A percentile compares a stretch with the other conserved stretches of the same genome.
phyloP scores from a whole-genome alignment of 2,797 vertebrate species.

The Megalops cyprinoides region DNA sequence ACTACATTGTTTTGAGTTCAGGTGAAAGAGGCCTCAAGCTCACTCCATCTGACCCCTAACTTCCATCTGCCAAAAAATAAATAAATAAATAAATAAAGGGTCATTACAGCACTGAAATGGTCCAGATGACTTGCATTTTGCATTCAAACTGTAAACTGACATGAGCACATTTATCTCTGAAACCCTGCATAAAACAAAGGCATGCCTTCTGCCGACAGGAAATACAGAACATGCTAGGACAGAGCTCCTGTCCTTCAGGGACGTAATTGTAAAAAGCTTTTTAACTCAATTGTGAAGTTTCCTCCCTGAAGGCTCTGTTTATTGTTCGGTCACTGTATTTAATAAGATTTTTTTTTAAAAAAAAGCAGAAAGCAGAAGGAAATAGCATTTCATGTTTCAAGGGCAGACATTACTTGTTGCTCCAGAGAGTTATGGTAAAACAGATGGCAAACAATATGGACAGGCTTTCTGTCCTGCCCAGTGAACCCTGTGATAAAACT shows the following conservation, averaged over 20 bases:
- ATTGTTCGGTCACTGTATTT: background rate
- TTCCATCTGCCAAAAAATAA: too few relatives aligned
- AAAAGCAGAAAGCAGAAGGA: background rate
- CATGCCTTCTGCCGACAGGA: background rate
- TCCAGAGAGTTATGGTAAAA: background rate
- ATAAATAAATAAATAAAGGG: too few relatives aligned
- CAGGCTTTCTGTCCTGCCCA: background rate
- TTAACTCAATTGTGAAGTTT: constrained; percentile 2
- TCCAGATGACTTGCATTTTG: too few relatives aligned
- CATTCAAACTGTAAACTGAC: too few relatives aligned
- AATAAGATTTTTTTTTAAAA: too few relatives aligned
- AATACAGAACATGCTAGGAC: background rate
- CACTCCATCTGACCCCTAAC: too few relatives aligned
- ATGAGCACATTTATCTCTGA: background rate
- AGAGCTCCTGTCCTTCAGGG: background rate
- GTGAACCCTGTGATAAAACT: too few relatives aligned
- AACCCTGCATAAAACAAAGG: background rate
- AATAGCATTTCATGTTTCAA: background rate
- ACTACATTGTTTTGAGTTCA: too few relatives aligned
- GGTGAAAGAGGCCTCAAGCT: too few relatives aligned
- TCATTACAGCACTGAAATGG: too few relatives aligned
- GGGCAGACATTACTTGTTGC: background rate
- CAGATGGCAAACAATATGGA: background rate
- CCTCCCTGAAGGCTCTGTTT: constrained; percentile 1
- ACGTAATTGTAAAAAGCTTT: constrained; percentile 1